Evolutionary conservation across 2,113 vertebrate genomes (phyloP).

Genomic region (Ochotona curzoniae): DNA sequence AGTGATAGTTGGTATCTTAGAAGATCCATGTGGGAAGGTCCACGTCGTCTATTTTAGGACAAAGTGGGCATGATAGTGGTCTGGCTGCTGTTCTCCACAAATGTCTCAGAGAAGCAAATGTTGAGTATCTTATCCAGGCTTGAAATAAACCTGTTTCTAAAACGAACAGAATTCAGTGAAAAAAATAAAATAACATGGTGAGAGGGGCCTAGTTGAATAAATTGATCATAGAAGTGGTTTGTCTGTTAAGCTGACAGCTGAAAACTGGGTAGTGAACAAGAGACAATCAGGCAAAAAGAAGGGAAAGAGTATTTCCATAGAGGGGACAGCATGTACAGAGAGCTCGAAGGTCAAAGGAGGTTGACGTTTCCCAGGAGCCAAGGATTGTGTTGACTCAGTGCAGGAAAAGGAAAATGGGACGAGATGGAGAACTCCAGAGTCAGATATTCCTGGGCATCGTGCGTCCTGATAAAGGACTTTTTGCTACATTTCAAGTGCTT

Average conservation of each 20-base stretch:
- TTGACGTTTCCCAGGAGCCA: background rate
- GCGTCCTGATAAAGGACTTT: background rate
- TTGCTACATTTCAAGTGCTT: background rate
- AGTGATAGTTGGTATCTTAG: background rate
- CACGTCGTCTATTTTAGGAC: background rate
- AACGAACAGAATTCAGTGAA: background rate
- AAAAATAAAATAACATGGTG: background rate
- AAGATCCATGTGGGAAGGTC: background rate
- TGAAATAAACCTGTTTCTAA: background rate
- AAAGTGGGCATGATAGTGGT: background rate
- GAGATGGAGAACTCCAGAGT: background rate
- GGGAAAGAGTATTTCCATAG: background rate
- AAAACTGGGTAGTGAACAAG: background rate
- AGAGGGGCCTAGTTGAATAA: background rate
- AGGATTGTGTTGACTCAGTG: background rate
- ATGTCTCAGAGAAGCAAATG: background rate
- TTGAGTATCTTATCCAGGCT: constrained; percentile 26
- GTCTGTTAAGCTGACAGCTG: background rate
- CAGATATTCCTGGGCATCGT: background rate
- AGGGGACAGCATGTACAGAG: background rate
- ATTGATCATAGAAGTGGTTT: background rate
- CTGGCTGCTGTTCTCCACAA: constrained; percentile 17
- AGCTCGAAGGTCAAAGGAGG: background rate
- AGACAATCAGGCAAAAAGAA: background rate
- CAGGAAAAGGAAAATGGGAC: background rate